Evolutionary conservation across 2,888 invertebrate species (phyloP), one percentile per base, ranked within the genome.

Genomic region (Griposia aprilina): DNA sequence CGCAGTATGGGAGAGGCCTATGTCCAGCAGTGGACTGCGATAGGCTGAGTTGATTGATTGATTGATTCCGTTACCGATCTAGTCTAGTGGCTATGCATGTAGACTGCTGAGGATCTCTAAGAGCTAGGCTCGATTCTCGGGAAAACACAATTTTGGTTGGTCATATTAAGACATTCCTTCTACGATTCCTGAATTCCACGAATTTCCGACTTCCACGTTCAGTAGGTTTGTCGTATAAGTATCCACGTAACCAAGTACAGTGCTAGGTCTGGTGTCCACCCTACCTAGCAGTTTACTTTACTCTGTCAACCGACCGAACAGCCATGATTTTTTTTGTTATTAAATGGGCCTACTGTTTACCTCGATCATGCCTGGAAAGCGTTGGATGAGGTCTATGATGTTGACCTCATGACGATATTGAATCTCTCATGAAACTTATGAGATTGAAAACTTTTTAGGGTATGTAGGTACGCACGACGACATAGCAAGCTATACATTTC

Each of bases 21-120:
- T n/a, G n/a, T n/a, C n/a, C n/a, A n/a, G n/a, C n/a, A n/a, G n/a
- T n/a, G n/a, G n/a, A n/a, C n/a, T n/a, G n/a, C n/a, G n/a, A n/a
- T n/a, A n/a, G n/a, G n/a, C n/a, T n/a, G n/a, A n/a, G n/a, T n/a
- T n/a, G n/a, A n/a, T n/a, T n/a, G n/a, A n/a, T n/a, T n/a, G n/a
- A n/a, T n/a, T n/a, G n/a, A n/a, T 76, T 63, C 50, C n/a, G 52
- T 30, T n/a, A 30, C 30, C 7, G n/a, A 65, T 74, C 50, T 50
- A 55, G 48, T 55, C 8, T 45, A 23, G 17, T 4, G 8, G 23
- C 75, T 20, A 5, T 74, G n/a, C 50, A 15, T 2, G 1, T 26
- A 23, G 2, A 23, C 4, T 45, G n/a, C 17, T 74, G 52, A 13
- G 0, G 17, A n/a, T 36, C 55, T 48, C 2, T 7, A 50, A n/a